Percentiles rank a stretch among this genome's conserved stretches.
These are phyloP conservation scores for Eurytoma adleriae DNA, from an alignment of 2,888 invertebrate genomes.

Conservation along the genomic window DNA sequence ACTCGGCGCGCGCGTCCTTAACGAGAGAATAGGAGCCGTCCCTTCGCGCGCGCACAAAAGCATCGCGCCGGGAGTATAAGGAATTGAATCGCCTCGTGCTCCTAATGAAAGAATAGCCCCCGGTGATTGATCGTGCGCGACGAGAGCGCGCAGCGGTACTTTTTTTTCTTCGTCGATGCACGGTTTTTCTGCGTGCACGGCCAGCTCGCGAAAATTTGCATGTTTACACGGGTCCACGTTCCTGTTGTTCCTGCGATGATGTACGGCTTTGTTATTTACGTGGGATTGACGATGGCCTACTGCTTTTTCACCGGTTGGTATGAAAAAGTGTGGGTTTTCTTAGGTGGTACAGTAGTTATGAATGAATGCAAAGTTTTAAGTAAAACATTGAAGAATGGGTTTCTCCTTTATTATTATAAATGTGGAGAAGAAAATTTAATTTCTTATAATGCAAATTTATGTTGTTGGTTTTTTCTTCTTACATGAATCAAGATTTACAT, in stretches of 20 bases:
- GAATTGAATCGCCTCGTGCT: conserved; percentile 3
- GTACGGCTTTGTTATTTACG: too few relatives aligned
- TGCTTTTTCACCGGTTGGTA: too few relatives aligned
- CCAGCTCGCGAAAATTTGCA: conserved; percentile 13
- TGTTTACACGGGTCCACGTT: neutral
- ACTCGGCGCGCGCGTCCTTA: neutral
- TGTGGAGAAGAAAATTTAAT: too few relatives aligned
- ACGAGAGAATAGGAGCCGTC: conserved; percentile 8
- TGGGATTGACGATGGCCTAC: too few relatives aligned
- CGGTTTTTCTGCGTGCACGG: neutral
- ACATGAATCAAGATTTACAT: too few relatives aligned
- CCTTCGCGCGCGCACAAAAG: conserved; percentile 3
- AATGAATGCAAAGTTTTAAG: too few relatives aligned
- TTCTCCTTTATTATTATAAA: too few relatives aligned
- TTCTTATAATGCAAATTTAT: too few relatives aligned
- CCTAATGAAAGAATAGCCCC: neutral
- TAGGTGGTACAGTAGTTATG: too few relatives aligned
- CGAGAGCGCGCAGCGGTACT: neutral
- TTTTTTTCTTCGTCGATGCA: neutral
- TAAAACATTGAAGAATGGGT: too few relatives aligned
- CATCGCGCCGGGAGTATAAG: neutral
- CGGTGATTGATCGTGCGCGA: neutral
- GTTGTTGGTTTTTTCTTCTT: too few relatives aligned
- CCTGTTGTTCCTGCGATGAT: neutral
- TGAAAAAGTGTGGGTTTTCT: too few relatives aligned